A percentile compares a stretch with the other conserved stretches of the same genome.
Conservation (phyloP, 2,797 vertebrate species). For the Acanthis flammea region DNA sequence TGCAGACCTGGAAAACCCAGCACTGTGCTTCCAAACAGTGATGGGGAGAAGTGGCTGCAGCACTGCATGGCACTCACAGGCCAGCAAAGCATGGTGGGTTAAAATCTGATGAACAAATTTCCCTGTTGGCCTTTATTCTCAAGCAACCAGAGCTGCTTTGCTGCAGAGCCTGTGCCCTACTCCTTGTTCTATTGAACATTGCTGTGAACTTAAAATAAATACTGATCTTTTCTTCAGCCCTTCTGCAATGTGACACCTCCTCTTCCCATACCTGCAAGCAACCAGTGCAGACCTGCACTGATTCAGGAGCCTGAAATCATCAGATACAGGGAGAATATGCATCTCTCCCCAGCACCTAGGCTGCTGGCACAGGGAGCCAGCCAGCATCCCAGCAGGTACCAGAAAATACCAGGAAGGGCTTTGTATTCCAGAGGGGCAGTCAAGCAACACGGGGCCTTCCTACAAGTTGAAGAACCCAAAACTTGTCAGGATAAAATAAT, state of each 20-base stretch:
- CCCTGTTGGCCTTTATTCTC: not conserved
- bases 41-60: not conserved
- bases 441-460: rapidly evolving
- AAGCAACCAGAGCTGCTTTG: not conserved
- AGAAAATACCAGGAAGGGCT: not conserved
- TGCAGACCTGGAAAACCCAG: not conserved
- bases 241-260: not conserved
- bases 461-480: not conserved
- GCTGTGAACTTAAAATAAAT: not conserved
- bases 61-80: not conserved
- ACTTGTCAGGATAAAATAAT: not conserved
- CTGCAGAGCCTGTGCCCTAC: not conserved
- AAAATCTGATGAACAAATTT: not conserved
- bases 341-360: rapidly evolving
- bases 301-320: not conserved
- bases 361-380: not conserved
- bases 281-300: not conserved
- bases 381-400: not conserved
- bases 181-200: not conserved
- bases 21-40: not conserved
- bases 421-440: not conserved
- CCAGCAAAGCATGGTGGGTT: rapidly evolving
- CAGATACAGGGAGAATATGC: not conserved
- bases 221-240: not conserved
- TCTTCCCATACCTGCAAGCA: not conserved